Conservation (phyloP, 2,797 vertebrate genomes). For the Phoeniculus purpureus region DNA sequence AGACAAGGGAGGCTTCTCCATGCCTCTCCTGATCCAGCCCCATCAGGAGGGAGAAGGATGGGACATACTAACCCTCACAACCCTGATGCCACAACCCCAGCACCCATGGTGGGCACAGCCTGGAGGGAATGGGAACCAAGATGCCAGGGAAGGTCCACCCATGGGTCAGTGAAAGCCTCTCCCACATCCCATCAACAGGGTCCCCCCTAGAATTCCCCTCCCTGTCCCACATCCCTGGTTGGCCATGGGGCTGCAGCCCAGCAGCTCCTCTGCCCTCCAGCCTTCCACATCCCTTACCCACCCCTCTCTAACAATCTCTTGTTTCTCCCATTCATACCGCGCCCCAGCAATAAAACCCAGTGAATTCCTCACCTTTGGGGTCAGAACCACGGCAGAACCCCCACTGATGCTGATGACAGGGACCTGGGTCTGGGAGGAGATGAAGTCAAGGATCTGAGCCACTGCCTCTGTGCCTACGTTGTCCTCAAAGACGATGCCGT, state of each 20-base stretch:
- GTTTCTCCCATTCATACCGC: neutral
- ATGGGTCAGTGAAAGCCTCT: neutral
- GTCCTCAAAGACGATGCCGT: conserved; percentile 95
- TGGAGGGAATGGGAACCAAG: neutral
- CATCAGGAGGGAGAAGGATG: rapidly evolving
- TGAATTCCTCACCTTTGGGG: conserved; percentile 87
- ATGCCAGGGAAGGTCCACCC: neutral
- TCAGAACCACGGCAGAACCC: conserved; percentile 92
- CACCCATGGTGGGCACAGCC: neutral
- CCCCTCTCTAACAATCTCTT: neutral
- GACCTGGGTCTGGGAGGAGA: conserved; percentile 92
- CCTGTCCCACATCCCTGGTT: rapidly evolving
- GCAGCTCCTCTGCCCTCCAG: neutral
- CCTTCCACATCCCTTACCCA: neutral
- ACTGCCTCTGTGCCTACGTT: conserved; percentile 93
- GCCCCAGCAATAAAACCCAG: neutral
- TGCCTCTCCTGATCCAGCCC: neutral
- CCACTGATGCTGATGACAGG: conserved; percentile 96
- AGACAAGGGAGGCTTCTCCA: neutral
- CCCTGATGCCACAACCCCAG: rapidly evolving
- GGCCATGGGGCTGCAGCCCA: neutral
- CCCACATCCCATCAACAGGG: rapidly evolving
- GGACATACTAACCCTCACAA: neutral
- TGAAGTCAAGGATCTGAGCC: conserved; percentile 96
- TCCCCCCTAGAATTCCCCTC: neutral